Evolutionary conservation across 2,888 invertebrate genomes (phyloP), one percentile per base, ranked within the genome.

Genomic region (Cephus pygmeus): DNA sequence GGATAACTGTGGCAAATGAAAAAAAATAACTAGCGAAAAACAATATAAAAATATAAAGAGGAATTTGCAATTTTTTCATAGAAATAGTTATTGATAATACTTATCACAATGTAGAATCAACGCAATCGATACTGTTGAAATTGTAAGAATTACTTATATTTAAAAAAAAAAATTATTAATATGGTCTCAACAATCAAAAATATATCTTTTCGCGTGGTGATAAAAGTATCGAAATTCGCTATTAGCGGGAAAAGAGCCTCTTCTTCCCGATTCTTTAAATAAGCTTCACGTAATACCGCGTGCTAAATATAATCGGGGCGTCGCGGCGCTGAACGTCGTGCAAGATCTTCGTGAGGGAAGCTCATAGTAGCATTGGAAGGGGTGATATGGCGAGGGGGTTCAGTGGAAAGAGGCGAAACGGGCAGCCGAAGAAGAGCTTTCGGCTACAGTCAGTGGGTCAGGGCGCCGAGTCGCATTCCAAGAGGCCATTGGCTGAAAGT

Each of bases 371-470:
- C 33, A 23, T 34, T 31, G 71, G 33, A 75, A 79, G 73, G 81
- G 82, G 80, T 80, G 34, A 73, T 76, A 40, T 73, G 76, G 79
- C 77, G 76, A 78, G 74, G 75, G 75, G 68, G 82, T 75, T 40
- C 76, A 76, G 71, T 69, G 79, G 75, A 74, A 69, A 77, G 80
- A 76, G 79, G 73, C 75, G 74, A 69, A 81, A 75, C 73, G 81
- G 81, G 81, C 82, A 80, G 69, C 81, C 84, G 89, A 86, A 86
- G 84, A 85, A 84, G 85, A 86, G 87, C 88, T 88, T 90, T 88
- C 88, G 90, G 88, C 87, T 83, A 84, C 88, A 90, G 91, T 90
- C 90, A 91, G 90, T 91, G 89, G 91, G 91, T 91, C 91, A 91
- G 90, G 91, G 90, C 90, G 87, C 83, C 87, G 87, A 88, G 88